Percentiles rank a stretch among this genome's conserved stretches.
These are phyloP conservation scores for Prosapia bicincta DNA, from an alignment of 2,888 invertebrate genomes.

Conservation along the genomic window DNA sequence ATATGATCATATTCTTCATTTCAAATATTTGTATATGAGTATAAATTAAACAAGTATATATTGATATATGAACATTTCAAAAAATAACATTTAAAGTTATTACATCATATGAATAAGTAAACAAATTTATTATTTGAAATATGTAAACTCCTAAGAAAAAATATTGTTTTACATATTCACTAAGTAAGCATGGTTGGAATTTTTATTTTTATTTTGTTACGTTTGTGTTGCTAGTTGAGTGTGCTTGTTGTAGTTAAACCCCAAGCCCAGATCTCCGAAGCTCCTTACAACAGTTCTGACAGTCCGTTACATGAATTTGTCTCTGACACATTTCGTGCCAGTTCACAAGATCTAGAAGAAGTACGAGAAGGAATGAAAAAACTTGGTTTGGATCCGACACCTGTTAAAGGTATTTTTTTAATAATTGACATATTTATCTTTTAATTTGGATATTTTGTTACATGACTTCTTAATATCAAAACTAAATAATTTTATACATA, in stretches of 20 bases:
- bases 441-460: too few species aligned
- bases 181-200: background rate
- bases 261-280: background rate
- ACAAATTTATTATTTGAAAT: too few species aligned
- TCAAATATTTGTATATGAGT: too few species aligned
- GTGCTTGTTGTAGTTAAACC: slow-evolving; percentile 16
- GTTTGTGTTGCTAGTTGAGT: slow-evolving; percentile 8
- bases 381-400: slow-evolving; percentile 59
- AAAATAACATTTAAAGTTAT: too few species aligned
- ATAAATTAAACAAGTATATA: too few species aligned
- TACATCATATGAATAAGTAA: too few species aligned
- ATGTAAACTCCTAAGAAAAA: too few species aligned
- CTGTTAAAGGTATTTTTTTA: slow-evolving; percentile 45
- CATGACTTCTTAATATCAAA: too few species aligned
- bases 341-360: slow-evolving; percentile 64
- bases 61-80: too few species aligned
- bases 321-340: slow-evolving; percentile 68
- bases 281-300: slow-evolving; percentile 9
- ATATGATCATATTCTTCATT: too few species aligned
- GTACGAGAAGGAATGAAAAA: slow-evolving; percentile 73
- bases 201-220: background rate
- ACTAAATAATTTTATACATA: too few species aligned
- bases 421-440: background rate
- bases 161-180: too few species aligned
- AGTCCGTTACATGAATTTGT: slow-evolving; percentile 64